Base-by-base conservation (phyloP, 2,888 invertebrate species). In the Sericinus montela region DNA sequence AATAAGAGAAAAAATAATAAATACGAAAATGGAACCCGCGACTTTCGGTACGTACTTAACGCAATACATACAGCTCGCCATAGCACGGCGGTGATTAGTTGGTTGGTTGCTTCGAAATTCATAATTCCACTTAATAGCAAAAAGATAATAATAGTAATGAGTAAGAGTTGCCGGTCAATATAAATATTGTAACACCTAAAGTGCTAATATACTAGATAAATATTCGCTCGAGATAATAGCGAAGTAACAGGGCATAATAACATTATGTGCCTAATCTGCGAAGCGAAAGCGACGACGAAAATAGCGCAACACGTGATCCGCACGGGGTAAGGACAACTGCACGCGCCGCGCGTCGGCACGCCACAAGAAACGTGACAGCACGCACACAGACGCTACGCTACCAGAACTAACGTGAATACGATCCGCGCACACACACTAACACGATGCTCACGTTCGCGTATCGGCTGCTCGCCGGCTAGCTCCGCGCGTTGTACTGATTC, bases 311-410 rank as follows among this genome's bases (percentile, higher is more conserved):
- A 32, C 32, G 54, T 51, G 52, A 40, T 13, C 52, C 41, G 55
- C 56, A 53, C 63, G 50, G 55, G 47, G 55, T 57, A 58, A 60
- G 57, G 60, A 67, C 66, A 67, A 73, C 72, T 69, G 72, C 69
- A 60, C 60, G 60, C 57, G 59, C 49, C 63, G 58, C 58, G 57
- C 58, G 60, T 60, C 70, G 74, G 65, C 71, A 82, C 82, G 78
- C 80, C 86, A 72, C 74, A 72, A 64, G 53, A 79, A 86, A 87
- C 87, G 87, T 87, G 86, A 86, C 83, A 65, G 61, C 40, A 30
- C 55, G 35, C 59, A 57, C 59, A 54, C 54, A 28, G n/a, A 25
- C 28, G 29, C 37, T 16, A 32, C 48, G 11, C 46, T n/a, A 30
- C 30, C 11, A 30, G 3, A 3, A 1, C n/a, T 11, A n/a, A n/a